A percentile compares a stretch with the other conserved stretches of the same genome.
phyloP scores from a whole-genome alignment of 2,113 vertebrate species.

The Pogona vitticeps region DNA sequence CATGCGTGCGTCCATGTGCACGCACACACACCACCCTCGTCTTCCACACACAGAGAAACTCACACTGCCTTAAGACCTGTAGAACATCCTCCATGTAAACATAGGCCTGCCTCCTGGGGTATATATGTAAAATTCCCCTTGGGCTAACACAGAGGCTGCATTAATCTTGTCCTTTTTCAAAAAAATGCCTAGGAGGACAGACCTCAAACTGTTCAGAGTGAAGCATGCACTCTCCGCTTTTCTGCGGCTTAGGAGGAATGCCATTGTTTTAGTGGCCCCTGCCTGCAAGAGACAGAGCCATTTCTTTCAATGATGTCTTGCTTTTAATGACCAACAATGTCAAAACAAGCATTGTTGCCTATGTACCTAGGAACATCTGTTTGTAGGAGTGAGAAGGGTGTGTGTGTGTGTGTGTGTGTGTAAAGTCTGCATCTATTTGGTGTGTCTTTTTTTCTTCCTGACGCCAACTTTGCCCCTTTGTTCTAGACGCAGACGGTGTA shows the following conservation, averaged over 20 bases:
- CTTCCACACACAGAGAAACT: background rate
- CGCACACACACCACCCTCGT: background rate
- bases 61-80: background rate
- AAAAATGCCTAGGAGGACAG: background rate
- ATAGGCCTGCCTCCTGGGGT: background rate
- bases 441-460: background rate
- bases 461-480: background rate
- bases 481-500: background rate
- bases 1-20: background rate
- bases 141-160: background rate
- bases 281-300: background rate
- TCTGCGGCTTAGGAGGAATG: background rate
- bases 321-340: background rate
- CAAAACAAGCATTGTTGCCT: too few species aligned
- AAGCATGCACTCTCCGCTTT: background rate
- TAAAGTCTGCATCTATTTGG: background rate
- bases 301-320: background rate
- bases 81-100: background rate
- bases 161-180: too few species aligned
- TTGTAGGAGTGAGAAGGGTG: background rate
- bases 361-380: background rate
- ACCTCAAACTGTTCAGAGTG: background rate
- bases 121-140: background rate
- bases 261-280: background rate
- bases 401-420: background rate